phyloP scores from a whole-genome alignment of 2,797 vertebrate genomes.

The Coccyzus lansbergi region DNA sequence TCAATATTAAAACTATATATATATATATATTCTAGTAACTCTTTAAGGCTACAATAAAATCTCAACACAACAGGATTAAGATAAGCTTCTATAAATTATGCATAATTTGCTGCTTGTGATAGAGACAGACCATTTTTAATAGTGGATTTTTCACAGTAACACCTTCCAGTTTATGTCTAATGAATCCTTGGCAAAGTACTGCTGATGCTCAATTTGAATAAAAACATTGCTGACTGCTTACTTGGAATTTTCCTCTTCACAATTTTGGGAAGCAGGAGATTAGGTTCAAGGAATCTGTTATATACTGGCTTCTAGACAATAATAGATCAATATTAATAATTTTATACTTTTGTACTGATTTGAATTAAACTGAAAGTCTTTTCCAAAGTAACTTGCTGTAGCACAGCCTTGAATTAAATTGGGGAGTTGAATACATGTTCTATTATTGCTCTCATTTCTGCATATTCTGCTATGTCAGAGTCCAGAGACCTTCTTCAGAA shows the following conservation, averaged over 20 bases:
- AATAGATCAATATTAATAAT: neutral
- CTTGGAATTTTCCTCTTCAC: neutral
- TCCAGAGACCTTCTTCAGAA: neutral
- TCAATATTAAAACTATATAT: fast-evolving
- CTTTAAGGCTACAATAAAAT: neutral
- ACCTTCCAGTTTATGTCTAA: neutral
- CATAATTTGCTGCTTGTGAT: neutral
- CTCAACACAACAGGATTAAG: neutral
- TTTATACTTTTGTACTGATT: neutral
- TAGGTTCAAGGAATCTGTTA: neutral
- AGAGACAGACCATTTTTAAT: neutral
- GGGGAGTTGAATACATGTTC: neutral
- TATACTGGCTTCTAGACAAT: neutral
- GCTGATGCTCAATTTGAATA: neutral
- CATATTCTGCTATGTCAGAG: neutral
- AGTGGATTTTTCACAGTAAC: neutral
- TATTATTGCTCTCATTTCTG: neutral
- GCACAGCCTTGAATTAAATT: neutral
- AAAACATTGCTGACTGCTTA: neutral
- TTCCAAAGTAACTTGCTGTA: neutral
- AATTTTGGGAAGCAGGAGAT: neutral
- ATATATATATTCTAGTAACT: fast-evolving
- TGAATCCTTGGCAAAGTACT: neutral
- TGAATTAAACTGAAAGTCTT: neutral
- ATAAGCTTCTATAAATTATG: too few species aligned